Evolutionary conservation across 2,888 invertebrate genomes (phyloP), one percentile per base, ranked within the genome.

Genomic region (Nezara viridula): DNA sequence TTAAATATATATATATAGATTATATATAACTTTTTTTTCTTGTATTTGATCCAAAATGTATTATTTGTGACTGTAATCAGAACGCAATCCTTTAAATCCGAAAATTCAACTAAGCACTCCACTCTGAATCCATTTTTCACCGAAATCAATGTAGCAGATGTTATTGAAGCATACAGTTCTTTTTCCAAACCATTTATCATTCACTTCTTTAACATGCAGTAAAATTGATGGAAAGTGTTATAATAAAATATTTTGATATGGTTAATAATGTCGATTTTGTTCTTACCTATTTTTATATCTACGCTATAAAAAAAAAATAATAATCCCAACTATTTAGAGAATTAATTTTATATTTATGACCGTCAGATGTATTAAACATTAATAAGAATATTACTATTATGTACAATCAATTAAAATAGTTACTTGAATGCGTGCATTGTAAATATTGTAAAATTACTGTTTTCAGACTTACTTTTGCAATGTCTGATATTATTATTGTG

Each of bases 161-260:
- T 37, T 21, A 37, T 21, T 73, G 66, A 73, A 73, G 66, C 66
- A 73, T 73, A 37, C 32, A 37, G 32, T 73, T 73, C 37, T 73
- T 73, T 73, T 73, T 73, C 66, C 32, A 21, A 37, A 73, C 21
- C 66, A 73, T 73, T 73, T 73, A 37, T 73, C 66, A 73, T 32
- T 19, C 37, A 6, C 32, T 73, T 60, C 27, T 60, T 73, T 14
- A 37, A 21, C 37, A 32, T 19, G 66, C 19, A 7, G 66, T 9
- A 73, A 19, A 16, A 19, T 19, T 73, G 6, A 73, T 73, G 66
- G 37, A 37, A 27, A 73, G 37, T 73, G 37, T 55, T 24, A 55
- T 10, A 37, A 66, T 66, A 32, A 14, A 32, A 66, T 66, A 32
- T 66, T 66, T 16, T 32, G 4, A 32, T 0, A 16, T 32, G 16